Base-by-base conservation (phyloP, 1,140 invertebrate species). In the Papilio polyxenes region DNA sequence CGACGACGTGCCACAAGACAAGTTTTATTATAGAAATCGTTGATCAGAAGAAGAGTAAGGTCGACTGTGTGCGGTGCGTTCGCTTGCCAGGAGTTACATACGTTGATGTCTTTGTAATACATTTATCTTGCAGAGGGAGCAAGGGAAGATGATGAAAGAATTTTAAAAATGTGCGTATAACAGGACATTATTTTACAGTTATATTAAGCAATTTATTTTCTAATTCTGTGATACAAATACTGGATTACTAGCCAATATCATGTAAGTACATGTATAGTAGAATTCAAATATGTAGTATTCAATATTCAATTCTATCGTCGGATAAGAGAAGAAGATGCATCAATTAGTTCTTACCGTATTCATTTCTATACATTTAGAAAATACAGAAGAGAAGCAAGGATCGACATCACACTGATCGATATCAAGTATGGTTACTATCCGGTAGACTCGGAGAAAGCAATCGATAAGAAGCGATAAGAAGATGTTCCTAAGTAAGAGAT, bases 261-360 rank as follows among this genome's bases (percentile, higher is more conserved):
- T 20, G 8, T 3, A 59, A 2, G 7, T 59, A 59, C 10, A 51
- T 13, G 2, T 51, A 51, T 13, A 59, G n/a, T 17, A 20, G 7
- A 59, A 7, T n/a, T 20, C 17, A 20, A 59, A 59, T 59, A 20
- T 59, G n/a, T 17, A 20, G 7, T 20, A 7, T n/a, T 20, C 17
- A 20, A 59, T 59, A 31, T 31, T 31, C 23, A 31, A 31, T 31
- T 31, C 23, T 31, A n/a, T 59, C n/a, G 2, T 59, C 9, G 56
- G 6, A 4, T 20, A 7, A 59, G 10, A 17, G 56, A 59, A 20
- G 56, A 20, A 59, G n/a, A 59, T 17, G 17, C 7, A 20, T 59
- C 17, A 59, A 59, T 59, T 20, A 20, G n/a, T 59, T 59, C 56
- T 59, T 59, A 59, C n/a, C 56, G 56, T 59, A 59, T 59, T 59